phyloP scores from a whole-genome alignment of 1,140 invertebrate genomes.

The Hyles euphorbiae region DNA sequence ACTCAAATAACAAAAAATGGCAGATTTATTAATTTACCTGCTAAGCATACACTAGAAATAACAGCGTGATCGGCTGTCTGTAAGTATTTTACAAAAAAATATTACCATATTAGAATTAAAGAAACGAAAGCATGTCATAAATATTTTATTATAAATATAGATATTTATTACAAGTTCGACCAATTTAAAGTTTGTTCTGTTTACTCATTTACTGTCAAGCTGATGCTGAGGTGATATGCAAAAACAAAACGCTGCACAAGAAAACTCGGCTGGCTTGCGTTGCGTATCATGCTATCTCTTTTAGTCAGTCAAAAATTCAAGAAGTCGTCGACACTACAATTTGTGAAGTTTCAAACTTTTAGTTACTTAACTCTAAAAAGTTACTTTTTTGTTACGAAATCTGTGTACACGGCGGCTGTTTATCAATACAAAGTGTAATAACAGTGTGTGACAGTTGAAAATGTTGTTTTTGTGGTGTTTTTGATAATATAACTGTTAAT shows the following conservation, averaged over 20 bases:
- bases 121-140: too few species aligned
- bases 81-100: too few species aligned
- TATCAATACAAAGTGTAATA: conserved; percentile 11
- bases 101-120: too few species aligned
- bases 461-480: conserved; percentile 40
- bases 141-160: too few species aligned
- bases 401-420: conserved; percentile 15
- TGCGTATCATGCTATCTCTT: conserved; percentile 22
- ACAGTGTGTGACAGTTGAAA: conserved; percentile 11
- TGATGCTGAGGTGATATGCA: neutral
- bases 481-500: conserved; percentile 62
- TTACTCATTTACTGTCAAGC: too few species aligned
- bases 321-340: conserved; percentile 54
- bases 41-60: too few species aligned
- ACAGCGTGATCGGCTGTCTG: too few species aligned
- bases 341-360: conserved; percentile 51
- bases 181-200: too few species aligned
- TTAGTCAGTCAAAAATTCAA: conserved; percentile 43
- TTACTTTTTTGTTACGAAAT: conserved; percentile 21
- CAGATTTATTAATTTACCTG: too few species aligned
- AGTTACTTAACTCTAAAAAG: conserved; percentile 22
- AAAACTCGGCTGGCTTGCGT: conserved; percentile 15
- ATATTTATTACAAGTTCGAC: too few species aligned
- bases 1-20: too few species aligned
- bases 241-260: conserved; percentile 1